A percentile compares a stretch with the other conserved stretches of the same genome.
Conservation (phyloP, 1,140 invertebrate species). For the Drosophila erecta region DNA sequence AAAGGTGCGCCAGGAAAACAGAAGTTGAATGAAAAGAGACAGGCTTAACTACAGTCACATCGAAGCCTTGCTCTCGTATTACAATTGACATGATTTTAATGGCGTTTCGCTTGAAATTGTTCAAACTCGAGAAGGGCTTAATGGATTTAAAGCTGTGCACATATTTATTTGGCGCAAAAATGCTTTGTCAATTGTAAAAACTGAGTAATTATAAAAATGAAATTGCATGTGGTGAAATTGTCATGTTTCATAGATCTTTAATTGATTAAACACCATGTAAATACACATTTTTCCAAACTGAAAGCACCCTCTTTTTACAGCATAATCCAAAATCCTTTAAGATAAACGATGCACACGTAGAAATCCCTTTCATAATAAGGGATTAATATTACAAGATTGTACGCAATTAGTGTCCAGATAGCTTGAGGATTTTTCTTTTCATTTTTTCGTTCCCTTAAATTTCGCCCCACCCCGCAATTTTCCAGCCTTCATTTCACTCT, state of each 20-base stretch:
- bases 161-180: slow-evolving; percentile 25
- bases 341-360: slow-evolving; percentile 9
- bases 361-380: slow-evolving; percentile 10
- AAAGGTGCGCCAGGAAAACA: neutral
- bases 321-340: neutral
- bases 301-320: neutral
- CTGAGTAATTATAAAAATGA: neutral
- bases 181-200: neutral
- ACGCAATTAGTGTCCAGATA: slow-evolving; percentile 25
- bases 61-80: slow-evolving; percentile 49
- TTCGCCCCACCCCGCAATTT: neutral
- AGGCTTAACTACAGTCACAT: slow-evolving; percentile 54
- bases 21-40: slow-evolving; percentile 5
- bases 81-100: slow-evolving; percentile 73
- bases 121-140: slow-evolving; percentile 23
- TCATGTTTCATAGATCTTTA: neutral
- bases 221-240: neutral
- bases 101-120: slow-evolving; percentile 46
- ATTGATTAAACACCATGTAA: neutral
- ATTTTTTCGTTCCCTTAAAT: slow-evolving; percentile 4
- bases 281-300: neutral
- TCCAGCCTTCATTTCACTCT: neutral
- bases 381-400: slow-evolving; percentile 28
- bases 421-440: slow-evolving; percentile 30
- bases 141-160: slow-evolving; percentile 32